Evolutionary conservation across 2,797 vertebrate genomes (phyloP).

Genomic region (Sebastes goodei): DNA sequence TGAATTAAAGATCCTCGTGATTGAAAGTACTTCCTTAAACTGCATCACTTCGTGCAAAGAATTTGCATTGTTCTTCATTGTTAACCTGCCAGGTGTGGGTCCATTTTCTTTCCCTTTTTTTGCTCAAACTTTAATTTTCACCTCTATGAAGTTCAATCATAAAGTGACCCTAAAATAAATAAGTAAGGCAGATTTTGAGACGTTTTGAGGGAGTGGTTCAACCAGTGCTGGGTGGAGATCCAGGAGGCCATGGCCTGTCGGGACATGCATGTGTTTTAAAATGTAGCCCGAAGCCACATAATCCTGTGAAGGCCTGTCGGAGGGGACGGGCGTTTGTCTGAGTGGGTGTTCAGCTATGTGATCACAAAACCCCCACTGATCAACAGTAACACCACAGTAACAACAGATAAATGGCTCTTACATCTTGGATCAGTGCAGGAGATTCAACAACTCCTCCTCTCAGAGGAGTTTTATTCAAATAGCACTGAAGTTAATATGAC

Average conservation of each 20-base stretch:
- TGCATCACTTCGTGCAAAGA: neutral
- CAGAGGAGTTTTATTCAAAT: neutral
- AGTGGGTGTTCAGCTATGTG: neutral
- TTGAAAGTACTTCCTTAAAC: neutral
- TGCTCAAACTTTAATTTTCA: neutral
- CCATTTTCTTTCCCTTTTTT: neutral
- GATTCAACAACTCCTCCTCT: neutral
- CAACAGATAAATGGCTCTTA: neutral
- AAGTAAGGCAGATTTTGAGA: neutral
- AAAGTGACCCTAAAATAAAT: neutral
- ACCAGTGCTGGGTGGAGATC: neutral
- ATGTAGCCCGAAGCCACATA: slow-evolving; percentile 25
- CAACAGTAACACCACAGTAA: neutral
- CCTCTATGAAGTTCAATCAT: neutral
- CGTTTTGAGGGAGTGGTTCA: slow-evolving; percentile 16
- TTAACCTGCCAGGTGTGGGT: neutral
- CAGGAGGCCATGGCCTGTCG: slow-evolving; percentile 40
- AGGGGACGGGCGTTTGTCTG: neutral
- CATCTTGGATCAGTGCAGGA: neutral
- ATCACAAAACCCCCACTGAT: neutral
- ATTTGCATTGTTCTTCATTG: neutral
- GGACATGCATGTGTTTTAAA: slow-evolving; percentile 51
- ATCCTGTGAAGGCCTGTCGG: slow-evolving; percentile 52
- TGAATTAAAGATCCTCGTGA: neutral
- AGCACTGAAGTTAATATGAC: neutral